Evolutionary conservation across 1,140 invertebrate genomes (phyloP).

Genomic region (Cheumatopsyche charites): DNA sequence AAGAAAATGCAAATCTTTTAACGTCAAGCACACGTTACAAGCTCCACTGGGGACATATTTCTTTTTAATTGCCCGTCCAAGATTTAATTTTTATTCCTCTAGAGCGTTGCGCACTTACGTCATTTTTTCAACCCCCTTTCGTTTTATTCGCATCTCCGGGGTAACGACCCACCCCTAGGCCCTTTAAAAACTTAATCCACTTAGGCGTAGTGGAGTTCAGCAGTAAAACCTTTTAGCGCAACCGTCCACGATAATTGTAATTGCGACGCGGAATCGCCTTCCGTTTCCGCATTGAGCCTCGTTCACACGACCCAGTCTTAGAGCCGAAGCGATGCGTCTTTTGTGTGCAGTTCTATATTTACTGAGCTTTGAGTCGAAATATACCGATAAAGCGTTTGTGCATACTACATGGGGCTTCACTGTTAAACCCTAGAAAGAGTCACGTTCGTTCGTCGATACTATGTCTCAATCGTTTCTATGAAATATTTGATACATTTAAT

Average conservation of each 20-base stretch:
- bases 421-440: too few species aligned
- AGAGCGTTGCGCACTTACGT: neutral
- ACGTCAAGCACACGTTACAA: conserved; percentile 12
- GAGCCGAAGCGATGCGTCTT: too few species aligned
- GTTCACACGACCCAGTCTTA: too few species aligned
- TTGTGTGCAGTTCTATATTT: too few species aligned
- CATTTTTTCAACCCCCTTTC: neutral
- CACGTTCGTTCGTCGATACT: too few species aligned
- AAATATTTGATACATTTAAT: too few species aligned
- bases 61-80: conserved; percentile 25
- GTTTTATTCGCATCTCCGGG: conserved; percentile 10
- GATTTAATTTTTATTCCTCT: conserved; percentile 14
- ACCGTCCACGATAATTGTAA: conserved; percentile 33
- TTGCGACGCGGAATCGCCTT: conserved; percentile 20
- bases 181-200: conserved; percentile 42
- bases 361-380: too few species aligned
- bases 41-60: neutral
- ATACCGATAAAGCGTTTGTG: too few species aligned
- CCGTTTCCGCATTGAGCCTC: neutral
- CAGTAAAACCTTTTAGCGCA: conserved; percentile 31
- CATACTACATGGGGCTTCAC: too few species aligned
- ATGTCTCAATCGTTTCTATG: too few species aligned
- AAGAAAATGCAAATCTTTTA: conserved; percentile 1
- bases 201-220: conserved; percentile 27
- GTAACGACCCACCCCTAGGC: conserved; percentile 9